Conservation (phyloP, 1,140 invertebrate species). For the Drosophila neocordata region DNA sequence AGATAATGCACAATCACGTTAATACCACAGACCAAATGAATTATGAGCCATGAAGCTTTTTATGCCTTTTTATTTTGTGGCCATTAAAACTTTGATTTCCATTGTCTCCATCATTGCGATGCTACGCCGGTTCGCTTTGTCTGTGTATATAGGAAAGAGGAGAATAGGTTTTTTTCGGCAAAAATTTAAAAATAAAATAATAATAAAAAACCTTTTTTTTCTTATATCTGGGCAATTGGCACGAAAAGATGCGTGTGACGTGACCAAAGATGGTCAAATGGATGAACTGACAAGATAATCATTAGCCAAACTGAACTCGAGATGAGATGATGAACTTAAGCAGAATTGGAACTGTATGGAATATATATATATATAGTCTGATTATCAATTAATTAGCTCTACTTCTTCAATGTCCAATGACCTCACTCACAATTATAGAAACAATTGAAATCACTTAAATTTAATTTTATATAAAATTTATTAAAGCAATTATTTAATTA, state of each 20-base stretch:
- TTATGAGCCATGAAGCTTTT: slow-evolving; percentile 72
- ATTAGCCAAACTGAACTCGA: slow-evolving; percentile 40
- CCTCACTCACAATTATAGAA: not conserved
- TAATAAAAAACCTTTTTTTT: slow-evolving; percentile 61
- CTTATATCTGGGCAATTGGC: slow-evolving; percentile 65
- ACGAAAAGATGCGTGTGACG: slow-evolving; percentile 68
- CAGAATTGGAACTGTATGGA: not conserved
- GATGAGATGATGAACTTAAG: slow-evolving; percentile 10
- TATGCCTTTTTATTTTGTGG: slow-evolving; percentile 5
- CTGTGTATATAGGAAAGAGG: not conserved
- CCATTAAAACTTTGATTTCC: slow-evolving; percentile 71
- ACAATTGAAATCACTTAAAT: slow-evolving; percentile 38
- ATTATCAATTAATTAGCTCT: too few relatives aligned
- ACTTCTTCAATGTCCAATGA: too few relatives aligned
- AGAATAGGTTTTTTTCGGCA: slow-evolving; percentile 44
- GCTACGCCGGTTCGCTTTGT: not conserved
- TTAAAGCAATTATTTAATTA: slow-evolving; percentile 73
- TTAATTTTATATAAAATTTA: slow-evolving; percentile 67
- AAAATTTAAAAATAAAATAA: slow-evolving; percentile 45
- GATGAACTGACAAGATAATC: slow-evolving; percentile 37
- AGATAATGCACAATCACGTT: slow-evolving; percentile 46
- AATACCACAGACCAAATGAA: slow-evolving; percentile 49
- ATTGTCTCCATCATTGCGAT: slow-evolving; percentile 51
- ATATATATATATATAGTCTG: too few relatives aligned
- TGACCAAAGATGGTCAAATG: slow-evolving; percentile 50